These are phyloP conservation scores for Amphipyra tragopoginis DNA, from an alignment of 2,888 invertebrate genomes.

Conservation along the genomic window DNA sequence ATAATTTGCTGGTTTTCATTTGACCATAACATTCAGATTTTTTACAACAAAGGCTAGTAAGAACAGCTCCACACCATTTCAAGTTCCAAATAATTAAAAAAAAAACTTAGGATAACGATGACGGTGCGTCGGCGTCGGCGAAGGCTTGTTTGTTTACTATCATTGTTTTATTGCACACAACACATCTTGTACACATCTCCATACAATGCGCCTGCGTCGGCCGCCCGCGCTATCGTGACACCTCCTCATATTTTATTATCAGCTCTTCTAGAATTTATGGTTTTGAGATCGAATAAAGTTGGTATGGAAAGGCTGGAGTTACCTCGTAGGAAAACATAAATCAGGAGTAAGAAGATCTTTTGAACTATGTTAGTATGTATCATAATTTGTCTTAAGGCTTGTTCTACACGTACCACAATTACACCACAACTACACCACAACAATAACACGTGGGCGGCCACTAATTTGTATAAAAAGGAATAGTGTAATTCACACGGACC, in stretches of 20 bases:
- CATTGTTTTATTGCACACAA: slow-evolving; percentile 71
- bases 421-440: no score
- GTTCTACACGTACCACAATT: no score
- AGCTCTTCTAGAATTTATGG: slow-evolving; percentile 36
- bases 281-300: slow-evolving; percentile 35
- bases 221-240: slow-evolving; percentile 48
- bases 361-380: neutral
- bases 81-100: slow-evolving; percentile 29
- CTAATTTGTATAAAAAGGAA: no score
- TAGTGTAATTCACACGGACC: no score
- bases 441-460: no score
- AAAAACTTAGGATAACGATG: slow-evolving; percentile 60
- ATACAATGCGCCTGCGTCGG: slow-evolving; percentile 59
- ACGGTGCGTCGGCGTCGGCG: slow-evolving; percentile 61
- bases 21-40: neutral
- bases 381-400: neutral
- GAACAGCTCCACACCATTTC: slow-evolving; percentile 25
- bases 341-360: neutral
- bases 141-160: slow-evolving; percentile 76
- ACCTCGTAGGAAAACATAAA: slow-evolving; percentile 39
- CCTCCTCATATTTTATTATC: slow-evolving; percentile 57
- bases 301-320: slow-evolving; percentile 26
- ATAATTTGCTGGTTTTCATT: no score
- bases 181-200: slow-evolving; percentile 57
- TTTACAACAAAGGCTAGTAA: neutral